Evolutionary conservation across 53 echinoderm and acorn worm species (phyloP).

Genomic region (Zoroaster sp.): DNA sequence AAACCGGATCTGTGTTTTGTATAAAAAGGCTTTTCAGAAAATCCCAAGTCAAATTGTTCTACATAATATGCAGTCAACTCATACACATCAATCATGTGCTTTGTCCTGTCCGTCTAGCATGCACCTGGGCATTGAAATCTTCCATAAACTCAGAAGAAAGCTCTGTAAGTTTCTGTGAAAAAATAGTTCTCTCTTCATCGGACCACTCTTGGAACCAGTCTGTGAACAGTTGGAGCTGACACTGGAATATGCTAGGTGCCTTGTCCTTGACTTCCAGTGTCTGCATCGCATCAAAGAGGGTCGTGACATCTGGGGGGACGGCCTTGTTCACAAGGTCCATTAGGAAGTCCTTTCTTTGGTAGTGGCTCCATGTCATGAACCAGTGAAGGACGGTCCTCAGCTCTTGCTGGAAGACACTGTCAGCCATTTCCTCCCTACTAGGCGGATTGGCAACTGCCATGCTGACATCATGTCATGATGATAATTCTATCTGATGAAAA

Average conservation of each 20-base stretch:
- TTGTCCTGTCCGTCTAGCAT: conserved; percentile 40
- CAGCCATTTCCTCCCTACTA: conserved; percentile 58
- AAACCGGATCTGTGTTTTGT: no score
- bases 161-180: conserved; percentile 55
- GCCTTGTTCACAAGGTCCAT: conserved; percentile 78
- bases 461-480: neutral
- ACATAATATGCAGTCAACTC: no score
- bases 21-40: no score
- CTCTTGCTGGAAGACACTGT: conserved; percentile 69
- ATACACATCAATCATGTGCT: conserved; percentile 33
- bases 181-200: conserved; percentile 58
- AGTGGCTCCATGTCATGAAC: conserved; percentile 77
- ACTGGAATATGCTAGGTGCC: conserved; percentile 78
- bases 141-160: conserved; percentile 61
- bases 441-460: neutral
- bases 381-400: conserved; percentile 71
- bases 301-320: conserved; percentile 65
- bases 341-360: conserved; percentile 71
- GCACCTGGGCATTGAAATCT: conserved; percentile 51
- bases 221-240: conserved; percentile 72
- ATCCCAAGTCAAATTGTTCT: no score
- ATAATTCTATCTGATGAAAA: neutral
- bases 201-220: conserved; percentile 77
- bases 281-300: conserved; percentile 73
- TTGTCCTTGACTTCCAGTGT: conserved; percentile 65